Evolutionary conservation across 2,113 vertebrate genomes (phyloP), one percentile per base, ranked within the genome.

Genomic region (Clarias magur): DNA sequence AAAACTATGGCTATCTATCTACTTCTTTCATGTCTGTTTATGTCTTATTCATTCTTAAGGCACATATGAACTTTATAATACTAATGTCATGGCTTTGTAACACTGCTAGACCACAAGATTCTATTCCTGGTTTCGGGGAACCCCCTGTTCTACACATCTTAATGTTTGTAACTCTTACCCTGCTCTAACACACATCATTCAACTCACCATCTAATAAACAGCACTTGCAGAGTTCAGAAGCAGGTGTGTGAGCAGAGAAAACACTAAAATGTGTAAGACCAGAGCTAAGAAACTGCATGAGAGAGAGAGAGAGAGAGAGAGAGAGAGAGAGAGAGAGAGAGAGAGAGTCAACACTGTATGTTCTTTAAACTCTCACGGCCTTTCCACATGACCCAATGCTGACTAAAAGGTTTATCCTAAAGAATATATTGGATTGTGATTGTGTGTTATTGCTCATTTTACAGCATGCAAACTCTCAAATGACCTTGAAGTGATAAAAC

Each of bases 381-480:
- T 62, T n/a, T 82, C 16, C 56, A 23, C 79, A 82, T 82, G 65
- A 87, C 79, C 11, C 53, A 23, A 12, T 81, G 57, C 53, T 59
- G 53, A 57, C 59, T 80, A 8, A 53, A 65, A 42, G 7, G 70
- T 53, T 5, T 60, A 7, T 60, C 34, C 11, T 53, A 2, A n/a
- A 65, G 42, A 8, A 53, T 54, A 38, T 30, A 80, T 34, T 80
- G 70, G 34, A 25, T 75, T 79, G 73, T 67, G 76, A 62, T 60
- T 15, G 70, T 72, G 19, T 60, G 68, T 84, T 30, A 76, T 19
- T 63, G 25, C 59, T 67, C 42, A 54, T 78, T 79, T 34, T 79
- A 85, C 68, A 84, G 21, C 67, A 59, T 57, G 65, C 19, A 84
- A 38, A 75, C 72, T 53, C 56, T 70, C 10, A n/a, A 76, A 38